These are phyloP conservation scores for Pseudomyrmex sp. DNA, from an alignment of 1,140 invertebrate species.

Conservation along the genomic window DNA sequence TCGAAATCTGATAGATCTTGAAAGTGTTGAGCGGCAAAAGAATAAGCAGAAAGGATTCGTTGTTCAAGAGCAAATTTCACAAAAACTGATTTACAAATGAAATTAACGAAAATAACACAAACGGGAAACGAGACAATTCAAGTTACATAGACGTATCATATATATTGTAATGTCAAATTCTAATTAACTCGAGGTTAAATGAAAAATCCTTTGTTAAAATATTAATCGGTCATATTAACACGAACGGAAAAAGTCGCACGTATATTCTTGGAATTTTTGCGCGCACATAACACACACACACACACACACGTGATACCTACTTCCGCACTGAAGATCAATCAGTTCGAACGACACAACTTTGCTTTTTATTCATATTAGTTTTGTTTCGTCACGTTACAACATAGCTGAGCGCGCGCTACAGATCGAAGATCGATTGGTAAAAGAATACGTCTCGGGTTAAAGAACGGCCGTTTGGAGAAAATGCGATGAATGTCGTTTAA, in stretches of 20 bases:
- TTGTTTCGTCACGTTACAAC: too few species aligned
- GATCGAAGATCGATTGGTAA: conserved; percentile 24
- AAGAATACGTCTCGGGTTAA: neutral
- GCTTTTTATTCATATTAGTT: neutral
- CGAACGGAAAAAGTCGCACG: neutral
- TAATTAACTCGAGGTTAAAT: neutral
- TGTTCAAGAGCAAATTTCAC: neutral
- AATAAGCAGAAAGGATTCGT: neutral
- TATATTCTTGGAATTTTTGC: neutral
- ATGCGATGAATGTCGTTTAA: neutral
- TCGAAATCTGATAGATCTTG: neutral
- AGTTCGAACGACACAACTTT: neutral
- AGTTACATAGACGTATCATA: neutral
- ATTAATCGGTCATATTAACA: conserved; percentile 8
- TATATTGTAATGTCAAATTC: conserved; percentile 18
- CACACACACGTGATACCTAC: neutral
- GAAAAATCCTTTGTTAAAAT: neutral
- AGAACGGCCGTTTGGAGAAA: neutral
- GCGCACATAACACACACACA: neutral
- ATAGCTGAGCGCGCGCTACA: neutral
- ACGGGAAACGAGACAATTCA: neutral
- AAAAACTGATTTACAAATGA: neutral
- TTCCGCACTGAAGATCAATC: conserved; percentile 31
- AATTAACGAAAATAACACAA: neutral
- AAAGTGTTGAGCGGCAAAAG: neutral